These are phyloP conservation scores for Nebria brevicollis DNA, from an alignment of 2,888 invertebrate species.

Conservation along the genomic window DNA sequence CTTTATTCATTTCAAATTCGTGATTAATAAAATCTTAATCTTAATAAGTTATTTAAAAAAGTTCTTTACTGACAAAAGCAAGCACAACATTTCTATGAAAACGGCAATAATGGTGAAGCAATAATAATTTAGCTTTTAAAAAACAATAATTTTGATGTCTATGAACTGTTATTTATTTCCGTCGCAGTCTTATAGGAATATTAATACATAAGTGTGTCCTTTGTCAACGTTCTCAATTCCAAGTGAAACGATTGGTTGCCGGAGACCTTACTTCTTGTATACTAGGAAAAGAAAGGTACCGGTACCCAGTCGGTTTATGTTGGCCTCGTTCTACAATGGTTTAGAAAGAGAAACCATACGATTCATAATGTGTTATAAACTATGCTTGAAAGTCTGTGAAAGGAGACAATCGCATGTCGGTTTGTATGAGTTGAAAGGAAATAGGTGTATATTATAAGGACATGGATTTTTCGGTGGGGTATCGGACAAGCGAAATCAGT, in stretches of 20 bases:
- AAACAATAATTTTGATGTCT: background rate
- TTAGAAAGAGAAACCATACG: slow-evolving; percentile 26
- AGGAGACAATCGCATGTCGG: background rate
- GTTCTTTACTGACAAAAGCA: too few relatives aligned
- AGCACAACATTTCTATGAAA: background rate
- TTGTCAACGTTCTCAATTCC: slow-evolving; percentile 43
- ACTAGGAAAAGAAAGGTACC: slow-evolving; percentile 54
- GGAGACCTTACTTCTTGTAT: slow-evolving; percentile 51
- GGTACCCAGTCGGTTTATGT: slow-evolving; percentile 13
- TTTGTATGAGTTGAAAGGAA: background rate
- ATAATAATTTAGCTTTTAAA: background rate
- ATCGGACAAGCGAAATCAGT: slow-evolving; percentile 25
- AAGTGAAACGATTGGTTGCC: slow-evolving; percentile 47
- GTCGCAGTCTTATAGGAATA: background rate
- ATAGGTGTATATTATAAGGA: slow-evolving; percentile 12
- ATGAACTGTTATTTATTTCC: background rate
- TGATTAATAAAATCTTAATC: too few relatives aligned
- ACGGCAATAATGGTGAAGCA: background rate
- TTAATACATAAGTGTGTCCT: slow-evolving; percentile 5
- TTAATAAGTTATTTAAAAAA: too few relatives aligned
- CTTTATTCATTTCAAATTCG: too few relatives aligned
- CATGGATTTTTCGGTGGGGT: slow-evolving; percentile 8
- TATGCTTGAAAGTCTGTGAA: slow-evolving; percentile 14
- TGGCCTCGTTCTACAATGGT: slow-evolving; percentile 9
- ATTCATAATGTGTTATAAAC: background rate